Percentiles rank a stretch among this genome's conserved stretches.
Evolutionary conservation across 2,113 vertebrate genomes (phyloP).

Genomic region (Dasyprocta punctata): DNA sequence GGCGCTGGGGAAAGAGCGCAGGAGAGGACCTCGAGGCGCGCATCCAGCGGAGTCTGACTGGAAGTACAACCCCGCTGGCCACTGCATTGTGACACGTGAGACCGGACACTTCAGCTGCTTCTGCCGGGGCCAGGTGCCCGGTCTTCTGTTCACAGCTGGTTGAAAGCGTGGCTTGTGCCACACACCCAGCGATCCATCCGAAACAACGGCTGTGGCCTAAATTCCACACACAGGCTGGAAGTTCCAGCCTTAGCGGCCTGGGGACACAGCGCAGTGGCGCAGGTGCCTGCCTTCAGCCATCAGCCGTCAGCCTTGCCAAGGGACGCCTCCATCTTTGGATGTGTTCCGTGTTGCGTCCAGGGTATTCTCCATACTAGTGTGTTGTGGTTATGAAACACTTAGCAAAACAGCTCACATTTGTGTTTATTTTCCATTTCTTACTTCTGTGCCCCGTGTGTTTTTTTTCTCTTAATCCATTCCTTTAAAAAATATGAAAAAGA

Average conservation of each 20-base stretch:
- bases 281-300: slow-evolving; percentile 60
- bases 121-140: slow-evolving; percentile 98
- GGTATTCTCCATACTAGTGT: slow-evolving; percentile 90
- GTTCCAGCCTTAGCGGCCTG: no score
- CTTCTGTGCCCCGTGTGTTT: slow-evolving; percentile 80
- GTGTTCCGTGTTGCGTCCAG: slow-evolving; percentile 86
- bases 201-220: slow-evolving; percentile 80
- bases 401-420: slow-evolving; percentile 83
- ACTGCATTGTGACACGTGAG: slow-evolving; percentile 92
- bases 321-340: slow-evolving; percentile 81
- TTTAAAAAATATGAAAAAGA: slow-evolving; percentile 87
- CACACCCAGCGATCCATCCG: slow-evolving; percentile 77
- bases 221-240: slow-evolving; percentile 68
- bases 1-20: slow-evolving; percentile 85
- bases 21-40: slow-evolving; percentile 97
- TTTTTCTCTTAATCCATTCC: slow-evolving; percentile 75
- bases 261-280: no score
- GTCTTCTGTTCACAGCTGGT: slow-evolving; percentile 97
- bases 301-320: slow-evolving; percentile 85
- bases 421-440: slow-evolving; percentile 87
- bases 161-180: slow-evolving; percentile 83
- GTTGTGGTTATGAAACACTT: slow-evolving; percentile 85
- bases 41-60: slow-evolving; percentile 96
- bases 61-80: slow-evolving; percentile 98
- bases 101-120: slow-evolving; percentile 95